Evolutionary conservation across 2,797 vertebrate genomes (phyloP).

Genomic region (Hipposideros larvatus): DNA sequence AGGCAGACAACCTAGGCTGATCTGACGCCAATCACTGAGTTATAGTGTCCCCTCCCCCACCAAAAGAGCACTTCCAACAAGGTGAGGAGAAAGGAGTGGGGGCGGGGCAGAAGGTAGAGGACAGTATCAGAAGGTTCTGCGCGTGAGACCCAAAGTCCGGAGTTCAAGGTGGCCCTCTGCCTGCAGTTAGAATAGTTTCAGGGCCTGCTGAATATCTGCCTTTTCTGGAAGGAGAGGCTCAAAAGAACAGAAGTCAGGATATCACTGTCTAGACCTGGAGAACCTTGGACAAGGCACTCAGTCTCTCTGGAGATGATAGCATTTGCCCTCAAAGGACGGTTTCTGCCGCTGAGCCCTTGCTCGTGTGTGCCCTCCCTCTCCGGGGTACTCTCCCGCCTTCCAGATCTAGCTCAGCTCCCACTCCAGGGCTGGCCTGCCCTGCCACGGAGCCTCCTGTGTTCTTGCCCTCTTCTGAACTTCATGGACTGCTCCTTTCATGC

Average conservation of each 20-base stretch:
- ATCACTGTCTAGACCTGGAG: not conserved
- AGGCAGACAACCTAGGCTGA: not conserved
- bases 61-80: not conserved
- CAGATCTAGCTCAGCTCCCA: not conserved
- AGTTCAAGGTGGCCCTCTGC: not conserved
- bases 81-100: rapidly evolving
- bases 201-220: not conserved
- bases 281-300: not conserved
- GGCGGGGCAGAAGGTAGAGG: not conserved
- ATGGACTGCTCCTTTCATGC: not conserved
- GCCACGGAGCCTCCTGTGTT: rapidly evolving
- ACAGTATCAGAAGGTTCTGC: not conserved
- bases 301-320: not conserved
- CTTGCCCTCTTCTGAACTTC: not conserved
- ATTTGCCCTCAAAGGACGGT: not conserved
- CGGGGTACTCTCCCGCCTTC: not conserved
- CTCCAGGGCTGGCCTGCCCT: not conserved
- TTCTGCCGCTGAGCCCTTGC: not conserved
- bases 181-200: not conserved
- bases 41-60: no score
- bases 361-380: no score
- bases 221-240: not conserved
- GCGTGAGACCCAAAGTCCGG: not conserved
- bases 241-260: not conserved
- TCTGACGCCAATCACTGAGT: not conserved